Evolutionary conservation across 2,797 vertebrate genomes (phyloP).

Genomic region (Xenentodon cancila): DNA sequence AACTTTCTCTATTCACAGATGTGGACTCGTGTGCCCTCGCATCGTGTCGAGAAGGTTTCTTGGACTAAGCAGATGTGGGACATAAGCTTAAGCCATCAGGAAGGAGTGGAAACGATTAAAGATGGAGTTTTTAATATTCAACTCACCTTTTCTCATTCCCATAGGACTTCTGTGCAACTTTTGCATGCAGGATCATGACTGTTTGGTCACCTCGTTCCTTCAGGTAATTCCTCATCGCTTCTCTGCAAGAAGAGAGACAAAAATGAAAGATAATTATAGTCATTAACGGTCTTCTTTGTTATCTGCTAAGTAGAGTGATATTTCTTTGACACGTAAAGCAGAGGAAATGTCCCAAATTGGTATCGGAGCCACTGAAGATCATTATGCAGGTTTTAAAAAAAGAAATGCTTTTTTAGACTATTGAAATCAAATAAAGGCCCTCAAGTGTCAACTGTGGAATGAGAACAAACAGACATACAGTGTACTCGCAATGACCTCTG

Average conservation of each 20-base stretch:
- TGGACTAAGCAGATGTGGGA: too few species aligned
- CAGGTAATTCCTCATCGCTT: constrained; percentile 98
- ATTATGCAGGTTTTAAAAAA: constrained; percentile 31
- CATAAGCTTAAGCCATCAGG: too few species aligned
- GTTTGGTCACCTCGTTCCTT: constrained; percentile 99
- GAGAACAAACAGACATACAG: constrained; percentile 38
- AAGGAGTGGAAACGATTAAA: neutral
- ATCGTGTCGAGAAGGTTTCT: too few species aligned
- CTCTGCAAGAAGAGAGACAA: constrained; percentile 77
- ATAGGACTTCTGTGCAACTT: constrained; percentile 98
- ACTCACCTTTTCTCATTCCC: constrained; percentile 96
- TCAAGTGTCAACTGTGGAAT: constrained; percentile 10
- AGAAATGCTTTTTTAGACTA: constrained; percentile 17
- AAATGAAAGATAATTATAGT: constrained; percentile 1
- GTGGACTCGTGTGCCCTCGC: too few species aligned
- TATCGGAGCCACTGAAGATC: neutral
- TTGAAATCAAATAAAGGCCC: too few species aligned
- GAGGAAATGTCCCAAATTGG: neutral
- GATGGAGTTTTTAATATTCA: neutral
- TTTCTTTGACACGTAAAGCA: too few species aligned
- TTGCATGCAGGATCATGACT: constrained; percentile 97
- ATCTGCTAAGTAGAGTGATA: neutral
- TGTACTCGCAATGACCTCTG: constrained; percentile 50
- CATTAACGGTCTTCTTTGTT: neutral
- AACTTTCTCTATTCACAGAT: too few species aligned